Conservation (phyloP, 2,888 invertebrate species). For the Heliothis peltigera region DNA sequence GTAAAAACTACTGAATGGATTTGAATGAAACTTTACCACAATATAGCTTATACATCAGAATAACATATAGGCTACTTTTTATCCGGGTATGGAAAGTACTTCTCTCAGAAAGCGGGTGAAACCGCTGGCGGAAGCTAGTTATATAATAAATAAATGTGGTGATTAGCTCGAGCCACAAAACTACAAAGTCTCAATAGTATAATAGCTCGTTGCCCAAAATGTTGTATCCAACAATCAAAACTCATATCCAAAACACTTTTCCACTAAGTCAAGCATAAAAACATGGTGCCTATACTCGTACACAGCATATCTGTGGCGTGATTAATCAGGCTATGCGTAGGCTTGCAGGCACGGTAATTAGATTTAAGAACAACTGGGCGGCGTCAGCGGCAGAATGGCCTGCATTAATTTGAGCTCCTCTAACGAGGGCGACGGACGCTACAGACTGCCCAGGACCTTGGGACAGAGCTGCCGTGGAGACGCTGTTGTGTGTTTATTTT, state of each 20-base stretch:
- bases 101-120: too few species aligned
- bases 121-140: too few species aligned
- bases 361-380: constrained; percentile 90
- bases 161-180: too few species aligned
- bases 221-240: too few species aligned
- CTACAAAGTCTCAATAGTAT: too few species aligned
- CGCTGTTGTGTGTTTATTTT: constrained; percentile 26
- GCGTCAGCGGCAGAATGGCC: constrained; percentile 88
- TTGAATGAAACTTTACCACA: too few species aligned
- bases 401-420: constrained; percentile 89
- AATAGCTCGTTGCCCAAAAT: too few species aligned
- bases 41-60: too few species aligned
- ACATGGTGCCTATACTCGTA: background rate
- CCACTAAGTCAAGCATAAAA: background rate
- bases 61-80: too few species aligned
- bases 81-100: too few species aligned
- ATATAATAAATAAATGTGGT: too few species aligned
- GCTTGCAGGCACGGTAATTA: constrained; percentile 84
- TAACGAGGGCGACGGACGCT: constrained; percentile 88
- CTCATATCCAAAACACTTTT: background rate
- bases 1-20: too few species aligned
- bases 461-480: constrained; percentile 64
- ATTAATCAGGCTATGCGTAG: constrained; percentile 72
- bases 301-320: constrained; percentile 33
- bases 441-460: constrained; percentile 81